Conservation (phyloP, 2,888 invertebrate species). For the Anthoptus insignis region DNA sequence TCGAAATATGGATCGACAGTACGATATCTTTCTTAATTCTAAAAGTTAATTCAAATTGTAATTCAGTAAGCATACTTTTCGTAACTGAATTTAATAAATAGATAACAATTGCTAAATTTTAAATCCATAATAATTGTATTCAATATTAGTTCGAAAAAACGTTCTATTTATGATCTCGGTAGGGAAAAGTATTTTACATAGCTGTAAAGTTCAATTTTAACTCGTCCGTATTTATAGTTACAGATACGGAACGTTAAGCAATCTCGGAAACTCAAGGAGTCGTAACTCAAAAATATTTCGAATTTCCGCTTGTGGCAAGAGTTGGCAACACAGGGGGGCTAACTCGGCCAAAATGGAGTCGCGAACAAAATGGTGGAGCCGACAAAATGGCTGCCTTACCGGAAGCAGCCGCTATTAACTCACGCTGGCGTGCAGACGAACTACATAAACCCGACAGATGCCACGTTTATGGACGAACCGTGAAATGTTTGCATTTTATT, state of each 20-base stretch:
- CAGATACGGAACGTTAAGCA: conserved; percentile 28
- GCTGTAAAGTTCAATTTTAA: conserved; percentile 14
- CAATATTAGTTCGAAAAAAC: no score
- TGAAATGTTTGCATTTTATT: conserved; percentile 57
- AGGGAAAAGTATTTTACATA: no score
- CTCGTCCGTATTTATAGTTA: conserved; percentile 5
- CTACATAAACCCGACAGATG: conserved; percentile 56
- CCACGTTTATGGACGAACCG: conserved; percentile 54
- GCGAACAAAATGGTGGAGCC: conserved; percentile 55
- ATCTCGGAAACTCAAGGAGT: conserved; percentile 31
- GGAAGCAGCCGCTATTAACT: conserved; percentile 65
- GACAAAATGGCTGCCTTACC: conserved; percentile 60
- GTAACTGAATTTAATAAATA: no score
- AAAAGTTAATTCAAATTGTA: no score
- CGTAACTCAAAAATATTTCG: conserved; percentile 36
- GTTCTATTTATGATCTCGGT: no score
- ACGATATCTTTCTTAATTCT: no score
- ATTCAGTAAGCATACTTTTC: no score
- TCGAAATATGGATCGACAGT: no score
- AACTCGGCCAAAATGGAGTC: conserved; percentile 37
- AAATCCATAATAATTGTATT: no score
- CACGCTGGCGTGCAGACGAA: conserved; percentile 56
- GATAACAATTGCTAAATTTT: no score
- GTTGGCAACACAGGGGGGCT: conserved; percentile 40
- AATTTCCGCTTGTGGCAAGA: conserved; percentile 31